Conservation (phyloP, 2,113 vertebrate species). For the Benitochromis conjunctus region DNA sequence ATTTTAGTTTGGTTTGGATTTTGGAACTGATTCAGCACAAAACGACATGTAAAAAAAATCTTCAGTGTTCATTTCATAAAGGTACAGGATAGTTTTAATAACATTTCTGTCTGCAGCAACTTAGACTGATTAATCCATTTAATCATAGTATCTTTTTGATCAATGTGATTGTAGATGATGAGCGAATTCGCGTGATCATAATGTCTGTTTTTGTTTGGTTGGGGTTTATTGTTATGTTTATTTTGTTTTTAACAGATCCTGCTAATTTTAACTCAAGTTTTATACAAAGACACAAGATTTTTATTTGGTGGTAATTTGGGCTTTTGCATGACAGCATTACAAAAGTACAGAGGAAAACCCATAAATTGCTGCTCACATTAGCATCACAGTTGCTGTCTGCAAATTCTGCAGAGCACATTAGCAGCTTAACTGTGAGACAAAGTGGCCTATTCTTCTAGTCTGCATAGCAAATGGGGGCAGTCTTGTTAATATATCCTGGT, state of each 20-base stretch:
- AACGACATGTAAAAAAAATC: not conserved
- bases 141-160: not conserved
- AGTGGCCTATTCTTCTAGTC: slow-evolving; percentile 52
- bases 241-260: not conserved
- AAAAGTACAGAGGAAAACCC: not conserved
- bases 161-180: not conserved
- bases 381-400: slow-evolving; percentile 42
- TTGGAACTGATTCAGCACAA: not conserved
- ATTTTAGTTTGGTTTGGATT: not conserved
- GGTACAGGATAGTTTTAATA: not conserved
- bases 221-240: not conserved
- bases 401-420: slow-evolving; percentile 29
- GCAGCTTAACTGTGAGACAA: slow-evolving; percentile 52
- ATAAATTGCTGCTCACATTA: slow-evolving; percentile 22
- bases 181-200: not conserved
- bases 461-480: slow-evolving; percentile 30
- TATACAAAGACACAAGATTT: not conserved
- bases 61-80: not conserved
- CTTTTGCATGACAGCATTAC: not conserved
- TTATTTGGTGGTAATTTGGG: not conserved
- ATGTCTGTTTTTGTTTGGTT: not conserved
- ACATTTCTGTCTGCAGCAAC: not conserved
- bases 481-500: slow-evolving; percentile 51
- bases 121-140: not conserved
- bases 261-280: not conserved